Evolutionary conservation across 2,888 invertebrate species (phyloP).

Genomic region (Metellina segmentata): DNA sequence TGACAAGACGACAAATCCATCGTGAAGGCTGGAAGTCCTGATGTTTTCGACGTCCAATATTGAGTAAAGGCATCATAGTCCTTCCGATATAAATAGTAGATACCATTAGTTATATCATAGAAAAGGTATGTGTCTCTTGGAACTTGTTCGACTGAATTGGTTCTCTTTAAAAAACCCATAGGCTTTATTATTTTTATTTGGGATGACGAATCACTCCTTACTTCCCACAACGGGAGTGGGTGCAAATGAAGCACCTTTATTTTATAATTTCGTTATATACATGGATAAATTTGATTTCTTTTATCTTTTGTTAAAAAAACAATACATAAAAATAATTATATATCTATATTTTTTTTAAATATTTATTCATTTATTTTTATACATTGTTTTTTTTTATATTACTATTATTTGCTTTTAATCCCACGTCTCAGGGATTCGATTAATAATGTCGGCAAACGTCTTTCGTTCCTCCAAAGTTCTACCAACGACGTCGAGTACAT

Average conservation of each 20-base stretch:
- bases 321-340: too few species aligned
- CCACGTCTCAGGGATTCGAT: too few species aligned
- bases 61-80: too few species aligned
- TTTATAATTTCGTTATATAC: too few species aligned
- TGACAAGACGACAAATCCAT: conserved; percentile 12
- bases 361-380: not conserved
- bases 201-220: too few species aligned
- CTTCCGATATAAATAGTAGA: not conserved
- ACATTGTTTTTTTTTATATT: not conserved
- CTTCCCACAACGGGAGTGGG: not conserved
- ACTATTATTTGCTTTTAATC: too few species aligned
- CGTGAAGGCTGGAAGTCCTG: not conserved
- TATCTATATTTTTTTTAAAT: not conserved
- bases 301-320: too few species aligned
- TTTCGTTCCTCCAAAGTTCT: too few species aligned
- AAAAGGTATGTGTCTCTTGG: not conserved
- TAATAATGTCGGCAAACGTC: too few species aligned
- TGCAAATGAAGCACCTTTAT: not conserved
- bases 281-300: too few species aligned
- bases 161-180: not conserved
- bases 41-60: too few species aligned
- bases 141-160: not conserved
- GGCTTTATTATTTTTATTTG: not conserved
- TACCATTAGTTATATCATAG: not conserved
- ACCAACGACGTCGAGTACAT: too few species aligned